Percentiles rank a stretch among this genome's conserved stretches.
Conservation (phyloP, 2,113 vertebrate species). For the Cottus gobio region DNA sequence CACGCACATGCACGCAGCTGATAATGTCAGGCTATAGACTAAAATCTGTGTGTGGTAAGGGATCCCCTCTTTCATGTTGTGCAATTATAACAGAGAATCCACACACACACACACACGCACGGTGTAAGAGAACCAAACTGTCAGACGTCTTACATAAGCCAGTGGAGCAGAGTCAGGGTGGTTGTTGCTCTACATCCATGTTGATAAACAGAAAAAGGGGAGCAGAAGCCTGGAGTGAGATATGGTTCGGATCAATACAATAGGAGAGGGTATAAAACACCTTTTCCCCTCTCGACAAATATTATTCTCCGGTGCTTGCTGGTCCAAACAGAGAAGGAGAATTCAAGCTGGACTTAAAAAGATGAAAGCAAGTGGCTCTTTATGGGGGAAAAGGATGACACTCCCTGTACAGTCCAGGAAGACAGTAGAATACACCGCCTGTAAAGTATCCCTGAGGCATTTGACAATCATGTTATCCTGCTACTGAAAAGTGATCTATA, state of each 20-base stretch:
- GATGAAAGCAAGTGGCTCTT: not conserved
- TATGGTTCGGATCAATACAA: slow-evolving; percentile 4
- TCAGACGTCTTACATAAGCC: slow-evolving; percentile 60
- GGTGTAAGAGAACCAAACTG: slow-evolving; percentile 46
- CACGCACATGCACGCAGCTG: not conserved
- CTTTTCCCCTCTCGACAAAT: not conserved
- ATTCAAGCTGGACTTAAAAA: not conserved
- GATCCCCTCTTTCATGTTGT: slow-evolving; percentile 25
- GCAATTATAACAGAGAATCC: slow-evolving; percentile 40
- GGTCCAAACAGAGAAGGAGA: not conserved
- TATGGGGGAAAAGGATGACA: not conserved
- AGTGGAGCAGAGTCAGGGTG: slow-evolving; percentile 36
- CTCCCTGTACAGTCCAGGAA: not conserved
- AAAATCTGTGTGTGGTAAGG: slow-evolving; percentile 22
- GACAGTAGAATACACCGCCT: slow-evolving; percentile 19
- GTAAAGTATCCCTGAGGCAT: slow-evolving; percentile 10
- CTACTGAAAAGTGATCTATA: slow-evolving; percentile 43
- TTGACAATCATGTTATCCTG: slow-evolving; percentile 46
- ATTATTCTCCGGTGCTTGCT: not conserved
- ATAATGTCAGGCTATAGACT: slow-evolving; percentile 30
- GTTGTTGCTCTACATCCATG: slow-evolving; percentile 24
- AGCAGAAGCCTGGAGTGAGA: slow-evolving; percentile 6
- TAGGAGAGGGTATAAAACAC: slow-evolving; percentile 1
- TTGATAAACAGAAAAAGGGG: slow-evolving; percentile 27
- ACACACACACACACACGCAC: not conserved